Conservation (phyloP, 2,113 vertebrate species). For the Halichoeres trimaculatus region DNA sequence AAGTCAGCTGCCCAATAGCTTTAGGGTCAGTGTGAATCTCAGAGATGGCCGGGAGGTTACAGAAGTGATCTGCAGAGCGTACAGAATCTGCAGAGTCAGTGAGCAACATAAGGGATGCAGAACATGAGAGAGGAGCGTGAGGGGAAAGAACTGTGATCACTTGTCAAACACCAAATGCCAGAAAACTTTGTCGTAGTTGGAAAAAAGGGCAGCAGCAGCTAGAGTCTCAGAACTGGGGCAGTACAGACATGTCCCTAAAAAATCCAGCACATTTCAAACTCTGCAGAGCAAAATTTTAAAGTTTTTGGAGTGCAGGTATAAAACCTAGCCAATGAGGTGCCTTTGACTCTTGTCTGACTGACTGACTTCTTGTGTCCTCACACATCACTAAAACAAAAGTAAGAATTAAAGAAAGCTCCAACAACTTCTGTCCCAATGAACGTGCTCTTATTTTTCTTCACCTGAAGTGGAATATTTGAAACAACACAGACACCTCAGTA, state of each 20-base stretch:
- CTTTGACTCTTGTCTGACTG: too few species aligned
- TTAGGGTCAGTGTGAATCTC: slow-evolving; percentile 44
- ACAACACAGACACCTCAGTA: too few species aligned
- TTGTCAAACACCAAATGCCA: slow-evolving; percentile 22
- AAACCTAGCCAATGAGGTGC: too few species aligned
- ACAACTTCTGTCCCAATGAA: too few species aligned
- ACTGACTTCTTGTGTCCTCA: too few species aligned
- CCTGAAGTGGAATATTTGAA: too few species aligned
- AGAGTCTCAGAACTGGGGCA: background rate
- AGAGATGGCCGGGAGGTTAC: slow-evolving; percentile 26
- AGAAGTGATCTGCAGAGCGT: slow-evolving; percentile 32
- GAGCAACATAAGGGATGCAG: background rate
- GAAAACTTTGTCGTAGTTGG: slow-evolving; percentile 1
- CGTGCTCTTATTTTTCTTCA: background rate
- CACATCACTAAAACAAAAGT: too few species aligned
- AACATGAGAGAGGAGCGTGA: slow-evolving; percentile 10
- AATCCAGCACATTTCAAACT: background rate
- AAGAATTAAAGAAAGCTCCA: too few species aligned
- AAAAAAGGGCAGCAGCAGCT: background rate
- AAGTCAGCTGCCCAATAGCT: slow-evolving; percentile 29
- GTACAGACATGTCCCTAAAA: background rate
- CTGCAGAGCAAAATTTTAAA: background rate
- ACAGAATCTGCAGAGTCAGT: slow-evolving; percentile 48
- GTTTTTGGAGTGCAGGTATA: too few species aligned
- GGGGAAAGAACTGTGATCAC: slow-evolving; percentile 8